Base-by-base conservation (phyloP, 2,888 invertebrate genomes). In the Aleiodes testaceus region DNA sequence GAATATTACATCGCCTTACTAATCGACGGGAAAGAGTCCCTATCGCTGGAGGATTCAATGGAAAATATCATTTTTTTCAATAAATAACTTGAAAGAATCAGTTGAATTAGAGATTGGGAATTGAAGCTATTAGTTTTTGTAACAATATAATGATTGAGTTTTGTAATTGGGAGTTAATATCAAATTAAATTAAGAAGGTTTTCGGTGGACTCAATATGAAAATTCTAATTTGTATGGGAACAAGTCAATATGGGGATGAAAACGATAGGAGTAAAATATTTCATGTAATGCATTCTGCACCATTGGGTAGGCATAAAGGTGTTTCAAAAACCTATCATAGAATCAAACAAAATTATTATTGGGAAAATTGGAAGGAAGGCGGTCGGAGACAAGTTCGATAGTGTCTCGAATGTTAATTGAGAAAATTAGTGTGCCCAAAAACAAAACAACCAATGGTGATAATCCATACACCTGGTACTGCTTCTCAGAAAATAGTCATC, bases 371-470 rank as follows among this genome's bases (percentile, higher is more conserved):
- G 11, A 70, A 73, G 26, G 36, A 47, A 1, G 55, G 70, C 11
- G 49, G 70, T 3, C 55, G 64, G 42, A 14, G 53, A 3, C 66
- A 53, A 11, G 59, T 73, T 0, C 70, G 42, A 42, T 42, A 30
- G 1, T 73, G 67, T 20, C 30, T 47, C 1, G 55, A 55, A 6
- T 73, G 70, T 18, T 70, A 73, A 42, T 22, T 53, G 11, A 70
- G 26, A 18, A 73, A 73, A n/a, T 16, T 68, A 9, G 45, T 53
- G 1, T 14, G 73, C 9, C 30, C 70, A 3, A 70, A 66, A 49
- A 70, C 63, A 1, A 47, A 49, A 30, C 53, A 68, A 18, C 73
- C 73, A 0, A 73, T 70, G 73, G 16, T 70, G 2, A 73, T 73
- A 12, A 70, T 70, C 0, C 70, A 73, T 6, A 73, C 70, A 1